Percentiles rank a stretch among this genome's conserved stretches.
Conservation (phyloP, 2,797 vertebrate genomes). For the Xenopus petersii region DNA sequence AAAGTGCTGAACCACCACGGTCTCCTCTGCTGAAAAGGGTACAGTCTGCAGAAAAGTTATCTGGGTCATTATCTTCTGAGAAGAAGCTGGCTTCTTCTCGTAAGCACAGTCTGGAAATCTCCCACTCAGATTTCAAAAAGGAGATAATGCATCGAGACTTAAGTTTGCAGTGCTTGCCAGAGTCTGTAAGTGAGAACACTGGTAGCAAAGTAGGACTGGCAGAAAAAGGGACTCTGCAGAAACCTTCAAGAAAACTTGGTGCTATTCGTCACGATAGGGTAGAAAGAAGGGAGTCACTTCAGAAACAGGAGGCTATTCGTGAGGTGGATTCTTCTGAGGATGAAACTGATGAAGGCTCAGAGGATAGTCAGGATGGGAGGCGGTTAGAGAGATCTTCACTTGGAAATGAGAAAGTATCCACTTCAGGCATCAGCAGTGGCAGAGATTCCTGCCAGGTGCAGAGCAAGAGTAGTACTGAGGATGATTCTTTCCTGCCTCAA, state of each 20-base stretch:
- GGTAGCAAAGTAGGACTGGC: conserved; percentile 71
- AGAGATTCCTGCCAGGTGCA: conserved; percentile 59
- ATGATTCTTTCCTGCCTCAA: conserved; percentile 61
- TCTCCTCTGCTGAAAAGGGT: conserved; percentile 94
- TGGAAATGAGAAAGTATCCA: conserved; percentile 53
- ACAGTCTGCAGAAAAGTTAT: conserved; percentile 90
- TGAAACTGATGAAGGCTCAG: conserved; percentile 87
- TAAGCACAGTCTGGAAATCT: conserved; percentile 89
- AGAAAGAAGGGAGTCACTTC: conserved; percentile 87
- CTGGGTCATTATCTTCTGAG: conserved; percentile 78
- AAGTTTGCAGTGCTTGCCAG: conserved; percentile 80
- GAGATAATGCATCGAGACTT: conserved; percentile 87
- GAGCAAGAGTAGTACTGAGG: conserved; percentile 61
- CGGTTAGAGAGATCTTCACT: conserved; percentile 53
- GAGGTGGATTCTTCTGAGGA: conserved; percentile 96
- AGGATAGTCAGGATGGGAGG: conserved; percentile 82
- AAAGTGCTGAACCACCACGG: conserved; percentile 87
- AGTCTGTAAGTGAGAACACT: conserved; percentile 73
- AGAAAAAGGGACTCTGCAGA: conserved; percentile 82
- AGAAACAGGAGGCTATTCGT: conserved; percentile 94
- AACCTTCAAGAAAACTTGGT: conserved; percentile 73
- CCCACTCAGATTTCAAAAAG: conserved; percentile 88
- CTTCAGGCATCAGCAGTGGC: conserved; percentile 56
- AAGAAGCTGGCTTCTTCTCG: conserved; percentile 74
- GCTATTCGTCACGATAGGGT: conserved; percentile 90